Conservation (phyloP, 2,797 vertebrate genomes). For the Oryzias dopingdopingensis region DNA sequence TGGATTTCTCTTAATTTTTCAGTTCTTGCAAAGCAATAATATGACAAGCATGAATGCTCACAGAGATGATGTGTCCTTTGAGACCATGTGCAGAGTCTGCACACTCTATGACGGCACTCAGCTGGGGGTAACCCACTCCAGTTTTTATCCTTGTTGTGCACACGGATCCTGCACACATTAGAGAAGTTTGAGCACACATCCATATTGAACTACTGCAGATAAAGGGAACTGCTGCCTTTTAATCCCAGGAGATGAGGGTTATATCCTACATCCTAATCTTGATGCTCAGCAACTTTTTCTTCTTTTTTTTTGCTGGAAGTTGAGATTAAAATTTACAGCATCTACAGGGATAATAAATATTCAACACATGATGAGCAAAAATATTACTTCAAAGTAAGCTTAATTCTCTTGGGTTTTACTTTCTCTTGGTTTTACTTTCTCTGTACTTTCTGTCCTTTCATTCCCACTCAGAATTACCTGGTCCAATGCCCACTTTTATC, state of each 20-base stretch:
- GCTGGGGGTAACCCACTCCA: slow-evolving; percentile 95
- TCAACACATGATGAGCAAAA: too few relatives aligned
- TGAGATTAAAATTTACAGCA: too few relatives aligned
- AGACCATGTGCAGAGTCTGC: slow-evolving; percentile 96
- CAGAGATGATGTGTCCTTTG: slow-evolving; percentile 98
- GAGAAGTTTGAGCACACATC: not conserved
- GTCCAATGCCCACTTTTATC: slow-evolving; percentile 98
- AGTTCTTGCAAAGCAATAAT: not conserved
- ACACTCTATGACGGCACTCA: slow-evolving; percentile 98
- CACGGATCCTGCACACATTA: slow-evolving; percentile 84
- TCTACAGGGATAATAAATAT: too few relatives aligned
- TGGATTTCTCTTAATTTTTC: not conserved
- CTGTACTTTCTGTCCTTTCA: not conserved
- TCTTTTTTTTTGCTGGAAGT: too few relatives aligned
- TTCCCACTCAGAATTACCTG: slow-evolving; percentile 79
- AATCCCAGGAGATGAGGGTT: too few relatives aligned
- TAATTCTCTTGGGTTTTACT: too few relatives aligned
- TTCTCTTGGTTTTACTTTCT: too few relatives aligned
- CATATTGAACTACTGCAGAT: not conserved
- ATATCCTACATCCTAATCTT: too few relatives aligned
- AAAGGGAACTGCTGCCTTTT: too few relatives aligned
- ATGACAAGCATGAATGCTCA: slow-evolving; percentile 64
- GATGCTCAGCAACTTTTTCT: too few relatives aligned
- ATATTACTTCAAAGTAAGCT: too few relatives aligned
- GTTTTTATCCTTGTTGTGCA: slow-evolving; percentile 98